A percentile compares a stretch with the other conserved stretches of the same genome.
Conservation (phyloP, 2,113 vertebrate genomes). For the Tyto alba region DNA sequence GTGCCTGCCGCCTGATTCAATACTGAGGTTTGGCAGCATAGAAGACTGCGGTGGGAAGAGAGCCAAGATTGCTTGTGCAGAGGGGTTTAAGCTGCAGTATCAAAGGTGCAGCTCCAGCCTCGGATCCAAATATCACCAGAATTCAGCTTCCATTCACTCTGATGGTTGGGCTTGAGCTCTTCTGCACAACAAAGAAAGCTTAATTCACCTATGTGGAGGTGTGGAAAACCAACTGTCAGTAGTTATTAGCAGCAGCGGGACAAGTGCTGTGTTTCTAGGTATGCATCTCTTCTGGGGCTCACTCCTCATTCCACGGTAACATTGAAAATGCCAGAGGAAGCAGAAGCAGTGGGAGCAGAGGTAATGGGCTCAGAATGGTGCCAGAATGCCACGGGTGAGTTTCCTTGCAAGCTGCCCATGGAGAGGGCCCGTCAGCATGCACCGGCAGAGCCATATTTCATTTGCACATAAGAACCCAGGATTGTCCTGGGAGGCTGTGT, state of each 20-base stretch:
- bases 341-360: slow-evolving; percentile 31
- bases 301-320: not conserved
- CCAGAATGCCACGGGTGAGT: slow-evolving; percentile 9
- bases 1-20: not conserved
- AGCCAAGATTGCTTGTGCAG: not conserved
- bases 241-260: not conserved
- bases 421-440: not conserved
- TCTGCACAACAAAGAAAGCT: not conserved
- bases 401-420: slow-evolving; percentile 4
- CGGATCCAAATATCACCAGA: not conserved
- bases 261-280: not conserved
- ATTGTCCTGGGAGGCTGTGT: not conserved
- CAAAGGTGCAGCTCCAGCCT: not conserved
- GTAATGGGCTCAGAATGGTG: slow-evolving; percentile 23
- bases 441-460: slow-evolving; percentile 25
- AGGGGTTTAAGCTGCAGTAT: not conserved
- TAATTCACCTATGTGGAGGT: not conserved
- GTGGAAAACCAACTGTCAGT: slow-evolving; percentile 15
- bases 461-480: not conserved
- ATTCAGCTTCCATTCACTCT: accelerated
- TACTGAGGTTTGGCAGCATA: not conserved
- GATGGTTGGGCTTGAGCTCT: not conserved
- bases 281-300: slow-evolving; percentile 6
- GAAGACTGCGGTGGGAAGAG: not conserved
- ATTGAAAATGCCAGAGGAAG: not conserved